Conservation (phyloP, 2,888 invertebrate species). For the Zaprionus obscuricornis region DNA sequence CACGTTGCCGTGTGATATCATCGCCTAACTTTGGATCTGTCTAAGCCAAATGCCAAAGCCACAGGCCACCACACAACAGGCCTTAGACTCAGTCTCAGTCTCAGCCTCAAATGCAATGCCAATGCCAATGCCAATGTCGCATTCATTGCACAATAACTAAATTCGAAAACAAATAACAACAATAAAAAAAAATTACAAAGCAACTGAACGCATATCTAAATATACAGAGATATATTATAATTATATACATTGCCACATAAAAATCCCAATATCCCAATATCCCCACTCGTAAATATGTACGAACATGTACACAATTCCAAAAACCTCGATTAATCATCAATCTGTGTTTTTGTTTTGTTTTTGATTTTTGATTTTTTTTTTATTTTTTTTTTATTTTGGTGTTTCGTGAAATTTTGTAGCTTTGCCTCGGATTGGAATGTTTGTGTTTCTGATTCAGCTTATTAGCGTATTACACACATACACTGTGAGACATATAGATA, state of each 20-base stretch:
- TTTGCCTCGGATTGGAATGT: constrained; percentile 43
- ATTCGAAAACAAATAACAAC: constrained; percentile 21
- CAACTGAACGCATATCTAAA: constrained; percentile 8
- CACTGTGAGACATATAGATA: no score
- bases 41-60: constrained; percentile 7
- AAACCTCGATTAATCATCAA: constrained; percentile 32
- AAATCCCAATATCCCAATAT: constrained; percentile 21
- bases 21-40: constrained; percentile 55
- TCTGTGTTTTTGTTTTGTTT: no score
- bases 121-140: constrained; percentile 43
- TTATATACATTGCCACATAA: constrained; percentile 8
- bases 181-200: constrained; percentile 20
- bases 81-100: neutral
- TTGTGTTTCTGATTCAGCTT: constrained; percentile 57
- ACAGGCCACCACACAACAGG: neutral
- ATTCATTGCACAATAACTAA: constrained; percentile 34
- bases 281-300: neutral
- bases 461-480: constrained; percentile 33
- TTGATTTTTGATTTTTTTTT: neutral
- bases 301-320: constrained; percentile 12
- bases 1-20: constrained; percentile 68
- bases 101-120: constrained; percentile 36
- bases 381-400: constrained; percentile 14
- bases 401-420: constrained; percentile 18
- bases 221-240: no score